A percentile compares a stretch with the other conserved stretches of the same genome.
Evolutionary conservation across 2,797 vertebrate genomes (phyloP).

Genomic region (Falco biarmicus): DNA sequence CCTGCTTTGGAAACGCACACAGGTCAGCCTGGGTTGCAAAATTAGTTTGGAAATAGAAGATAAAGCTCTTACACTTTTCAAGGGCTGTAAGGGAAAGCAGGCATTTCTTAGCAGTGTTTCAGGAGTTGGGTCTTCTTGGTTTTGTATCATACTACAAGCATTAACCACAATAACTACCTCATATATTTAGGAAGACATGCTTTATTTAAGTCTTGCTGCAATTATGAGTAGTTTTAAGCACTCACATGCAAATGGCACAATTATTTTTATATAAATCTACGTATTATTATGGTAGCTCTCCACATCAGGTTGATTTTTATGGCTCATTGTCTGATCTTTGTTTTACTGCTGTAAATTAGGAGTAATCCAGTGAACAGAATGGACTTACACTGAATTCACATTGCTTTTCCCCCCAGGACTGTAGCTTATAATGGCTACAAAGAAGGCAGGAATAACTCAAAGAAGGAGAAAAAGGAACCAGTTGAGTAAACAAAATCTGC

Average conservation of each 20-base stretch:
- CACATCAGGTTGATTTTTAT: not conserved
- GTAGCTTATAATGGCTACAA: not conserved
- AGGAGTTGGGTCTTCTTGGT: not conserved
- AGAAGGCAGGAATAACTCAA: not conserved
- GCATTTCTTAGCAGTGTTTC: not conserved
- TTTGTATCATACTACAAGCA: accelerated
- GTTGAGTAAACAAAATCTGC: not conserved
- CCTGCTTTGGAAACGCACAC: accelerated
- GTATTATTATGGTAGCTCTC: not conserved
- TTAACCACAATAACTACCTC: not conserved
- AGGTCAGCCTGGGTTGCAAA: not conserved
- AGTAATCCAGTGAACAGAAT: not conserved
- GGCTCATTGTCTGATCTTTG: not conserved
- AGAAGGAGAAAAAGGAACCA: not conserved
- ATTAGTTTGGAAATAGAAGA: not conserved
- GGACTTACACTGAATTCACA: not conserved
- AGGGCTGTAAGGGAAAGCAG: not conserved
- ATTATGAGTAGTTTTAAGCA: not conserved
- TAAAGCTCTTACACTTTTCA: accelerated
- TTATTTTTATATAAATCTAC: not conserved
- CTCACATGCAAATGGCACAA: not conserved
- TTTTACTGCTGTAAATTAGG: slow-evolving; percentile 9
- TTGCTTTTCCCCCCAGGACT: not conserved
- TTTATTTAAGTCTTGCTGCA: slow-evolving; percentile 11
- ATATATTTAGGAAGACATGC: not conserved